A percentile compares a stretch with the other conserved stretches of the same genome.
Evolutionary conservation across 2,113 vertebrate genomes (phyloP).

Genomic region (Thermophis baileyi): DNA sequence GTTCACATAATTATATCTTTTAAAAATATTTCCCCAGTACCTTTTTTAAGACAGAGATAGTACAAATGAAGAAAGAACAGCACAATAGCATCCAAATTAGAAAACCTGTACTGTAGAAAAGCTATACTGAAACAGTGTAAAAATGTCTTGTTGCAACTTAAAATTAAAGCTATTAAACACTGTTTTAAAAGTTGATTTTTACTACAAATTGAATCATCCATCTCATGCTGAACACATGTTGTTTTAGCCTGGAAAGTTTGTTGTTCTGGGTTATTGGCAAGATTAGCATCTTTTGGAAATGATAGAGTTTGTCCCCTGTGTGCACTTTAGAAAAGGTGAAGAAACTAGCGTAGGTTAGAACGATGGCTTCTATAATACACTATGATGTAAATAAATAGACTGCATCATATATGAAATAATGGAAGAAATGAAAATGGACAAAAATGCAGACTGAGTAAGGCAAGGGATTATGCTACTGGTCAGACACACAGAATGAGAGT

Average conservation of each 20-base stretch:
- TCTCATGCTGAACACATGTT: not conserved
- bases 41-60: not conserved
- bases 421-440: not conserved
- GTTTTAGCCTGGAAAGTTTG: not conserved
- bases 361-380: not conserved
- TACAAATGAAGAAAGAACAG: not conserved
- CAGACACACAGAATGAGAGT: not conserved
- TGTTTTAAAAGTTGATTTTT: not conserved
- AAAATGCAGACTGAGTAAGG: not conserved
- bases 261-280: not conserved
- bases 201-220: not conserved
- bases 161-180: not conserved
- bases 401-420: not conserved
- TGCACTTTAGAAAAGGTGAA: not conserved
- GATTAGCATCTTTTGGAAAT: not conserved
- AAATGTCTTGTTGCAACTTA: not conserved
- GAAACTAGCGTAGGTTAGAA: not conserved
- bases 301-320: not conserved
- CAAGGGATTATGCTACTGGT: not conserved
- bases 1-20: not conserved
- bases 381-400: not conserved
- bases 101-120: not conserved
- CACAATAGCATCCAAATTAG: not conserved
- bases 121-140: not conserved
- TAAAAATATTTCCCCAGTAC: not conserved